Conservation (phyloP, 2,797 vertebrate species). For the Poeciliopsis turneri region DNA sequence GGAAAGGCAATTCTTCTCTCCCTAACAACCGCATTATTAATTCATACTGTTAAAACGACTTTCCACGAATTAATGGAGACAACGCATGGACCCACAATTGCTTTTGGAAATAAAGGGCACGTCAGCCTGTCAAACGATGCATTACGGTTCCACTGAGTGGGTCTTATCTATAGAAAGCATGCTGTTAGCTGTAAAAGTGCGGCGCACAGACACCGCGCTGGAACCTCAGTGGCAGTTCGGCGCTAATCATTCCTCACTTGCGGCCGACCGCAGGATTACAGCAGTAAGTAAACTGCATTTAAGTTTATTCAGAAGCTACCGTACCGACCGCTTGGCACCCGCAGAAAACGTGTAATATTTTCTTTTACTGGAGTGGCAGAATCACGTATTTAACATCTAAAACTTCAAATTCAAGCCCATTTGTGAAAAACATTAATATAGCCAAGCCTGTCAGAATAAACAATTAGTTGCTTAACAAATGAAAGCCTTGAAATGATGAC, state of each 20-base stretch:
- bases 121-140: slow-evolving; percentile 73
- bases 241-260: slow-evolving; percentile 62
- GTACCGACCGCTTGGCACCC: not conserved
- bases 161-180: slow-evolving; percentile 75
- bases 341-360: not conserved
- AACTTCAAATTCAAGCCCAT: not conserved
- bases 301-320: slow-evolving; percentile 23
- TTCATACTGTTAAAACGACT: slow-evolving; percentile 90
- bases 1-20: slow-evolving; percentile 81
- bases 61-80: slow-evolving; percentile 87
- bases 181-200: slow-evolving; percentile 70
- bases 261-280: slow-evolving; percentile 67
- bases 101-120: slow-evolving; percentile 79
- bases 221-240: slow-evolving; percentile 55
- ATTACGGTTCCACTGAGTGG: slow-evolving; percentile 77
- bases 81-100: slow-evolving; percentile 70
- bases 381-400: not conserved
- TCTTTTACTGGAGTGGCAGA: not conserved
- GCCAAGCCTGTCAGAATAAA: no score
- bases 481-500: no score
- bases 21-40: slow-evolving; percentile 85
- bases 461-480: no score
- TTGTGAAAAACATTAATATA: not conserved
- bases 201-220: slow-evolving; percentile 46
- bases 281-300: slow-evolving; percentile 56